Conservation (phyloP, 2,888 invertebrate species). For the Chaetogeoica ovagalla region DNA sequence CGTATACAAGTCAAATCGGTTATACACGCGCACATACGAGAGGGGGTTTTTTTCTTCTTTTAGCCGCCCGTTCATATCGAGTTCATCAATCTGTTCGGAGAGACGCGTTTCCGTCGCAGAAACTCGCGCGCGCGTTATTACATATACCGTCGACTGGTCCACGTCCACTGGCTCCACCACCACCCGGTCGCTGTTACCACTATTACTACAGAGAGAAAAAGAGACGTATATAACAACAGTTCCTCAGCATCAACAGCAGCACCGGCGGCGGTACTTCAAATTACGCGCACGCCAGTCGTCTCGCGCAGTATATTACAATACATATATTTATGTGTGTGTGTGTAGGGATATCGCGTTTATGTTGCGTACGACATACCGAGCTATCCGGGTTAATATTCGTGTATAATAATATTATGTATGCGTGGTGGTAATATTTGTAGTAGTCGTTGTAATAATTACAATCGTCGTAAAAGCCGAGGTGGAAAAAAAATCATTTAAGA, state of each 20-base stretch:
- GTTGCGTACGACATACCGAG: no score
- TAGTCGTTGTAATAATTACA: no score
- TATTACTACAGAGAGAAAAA: no score
- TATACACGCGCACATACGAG: not conserved
- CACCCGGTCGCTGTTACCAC: not conserved
- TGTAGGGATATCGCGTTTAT: not conserved
- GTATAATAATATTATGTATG: not conserved
- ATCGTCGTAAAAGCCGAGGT: no score
- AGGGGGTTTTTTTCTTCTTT: not conserved
- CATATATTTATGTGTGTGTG: no score
- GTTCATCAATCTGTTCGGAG: conserved; percentile 31
- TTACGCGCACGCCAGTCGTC: conserved; percentile 27
- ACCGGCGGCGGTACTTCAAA: conserved; percentile 9
- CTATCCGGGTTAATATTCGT: not conserved
- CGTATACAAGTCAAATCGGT: conserved; percentile 20
- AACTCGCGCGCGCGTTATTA: not conserved
- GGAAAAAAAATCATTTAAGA: no score
- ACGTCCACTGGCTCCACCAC: not conserved
- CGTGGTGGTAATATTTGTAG: not conserved
- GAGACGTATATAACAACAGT: conserved; percentile 23
- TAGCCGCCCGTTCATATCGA: not conserved
- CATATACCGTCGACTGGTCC: conserved; percentile 11
- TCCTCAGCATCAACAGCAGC: no score
- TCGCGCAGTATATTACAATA: not conserved
- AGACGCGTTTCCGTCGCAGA: conserved; percentile 25